Evolutionary conservation across 2,888 invertebrate species (phyloP), one percentile per base, ranked within the genome.

Genomic region (Busseola fusca): DNA sequence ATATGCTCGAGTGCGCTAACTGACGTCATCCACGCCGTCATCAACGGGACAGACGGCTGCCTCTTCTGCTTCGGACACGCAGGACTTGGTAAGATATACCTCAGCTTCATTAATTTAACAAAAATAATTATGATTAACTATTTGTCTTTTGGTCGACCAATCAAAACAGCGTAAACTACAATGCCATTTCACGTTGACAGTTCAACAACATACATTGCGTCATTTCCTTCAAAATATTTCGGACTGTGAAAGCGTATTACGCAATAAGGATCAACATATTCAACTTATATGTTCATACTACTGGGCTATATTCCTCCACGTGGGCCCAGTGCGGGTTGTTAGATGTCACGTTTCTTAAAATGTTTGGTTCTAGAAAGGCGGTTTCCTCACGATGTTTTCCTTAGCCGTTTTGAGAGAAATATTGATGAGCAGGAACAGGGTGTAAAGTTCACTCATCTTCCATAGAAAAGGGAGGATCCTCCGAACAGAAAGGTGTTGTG

Each of bases 11-110:
- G 98, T 88, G 98, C 98, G 65, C 96, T 99, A 86, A 98, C 98
- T 76, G 99, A 99, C 92, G 98, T 99, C 87, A 98, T 99, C 86
- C 98, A 99, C 90, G 98, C 99, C 56, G 99, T 99, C 86, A 98
- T 99, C 91, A 98, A 98, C 88, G 99, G 99, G 60, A 98, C 98
- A 56, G 99, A 99, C 93, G 99, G 99, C 81, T 98, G 98, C 94
- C 97, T 98, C 88, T 98, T 98, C 93, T 98, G 98, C 94, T 98
- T 98, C 89, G 98, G 98, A 92, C 98, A 98, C 93, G 98, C 98
- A 82, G 98, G 97, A 92, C 96, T 98, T 87, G 98, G 98, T 98
- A 94, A 96, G 96, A 54, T 50, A 67, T 7, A 18, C 6, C 27
- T 42, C 6, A 3, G 21, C 37, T 59, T n/a, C 34, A 16, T n/a